These are phyloP conservation scores for fruit fly (Drosophila melanogaster) DNA, from an alignment of 1,140 invertebrate genomes.

Conservation along the genomic window Release_6_plus_ISO1_MT NC_004354.4:22476001-22476500, in stretches of 20 bases:
- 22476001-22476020: constrained; percentile 17
- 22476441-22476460: constrained; percentile 66
- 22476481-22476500: background rate
- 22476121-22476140: constrained; percentile 70
- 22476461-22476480: background rate
- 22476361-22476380: constrained; percentile 79
- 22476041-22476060: constrained; percentile 81
- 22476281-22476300: constrained; percentile 80
- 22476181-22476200: constrained; percentile 46
- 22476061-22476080: constrained; percentile 80
- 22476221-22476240: constrained; percentile 83
- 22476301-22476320: constrained; percentile 58
- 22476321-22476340: constrained; percentile 74
- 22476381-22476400: constrained; percentile 82
- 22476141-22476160: constrained; percentile 11
- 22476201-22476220: constrained; percentile 77
- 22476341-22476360: constrained; percentile 77
- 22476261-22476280: constrained; percentile 78
- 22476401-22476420: constrained; percentile 66
- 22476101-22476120: constrained; percentile 80
- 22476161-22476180: constrained; percentile 16
- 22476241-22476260: constrained; percentile 80
- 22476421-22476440: constrained; percentile 65
- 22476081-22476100: constrained; percentile 78
- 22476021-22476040: constrained; percentile 69